phyloP scores from a whole-genome alignment of 2,113 vertebrate genomes.

The Ranitomeya imitator region DNA sequence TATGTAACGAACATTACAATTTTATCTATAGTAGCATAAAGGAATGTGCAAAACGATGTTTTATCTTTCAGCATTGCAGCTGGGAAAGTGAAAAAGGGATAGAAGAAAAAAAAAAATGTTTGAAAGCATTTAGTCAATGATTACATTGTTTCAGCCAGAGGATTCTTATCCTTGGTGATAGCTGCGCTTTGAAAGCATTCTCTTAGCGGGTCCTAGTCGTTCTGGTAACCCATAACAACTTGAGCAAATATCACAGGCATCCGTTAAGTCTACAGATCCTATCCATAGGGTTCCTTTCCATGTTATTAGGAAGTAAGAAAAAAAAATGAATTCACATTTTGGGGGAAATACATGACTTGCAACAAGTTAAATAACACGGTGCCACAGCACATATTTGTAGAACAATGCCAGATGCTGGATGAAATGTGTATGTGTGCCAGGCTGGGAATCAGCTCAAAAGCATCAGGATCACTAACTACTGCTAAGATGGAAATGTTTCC shows the following conservation, averaged over 20 bases:
- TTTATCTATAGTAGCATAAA: conserved; percentile 1
- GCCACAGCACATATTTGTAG: conserved; percentile 28
- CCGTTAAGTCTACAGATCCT: conserved; percentile 35
- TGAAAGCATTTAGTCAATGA: conserved; percentile 39
- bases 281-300: conserved; percentile 5
- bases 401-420: conserved; percentile 22
- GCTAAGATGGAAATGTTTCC: conserved; percentile 50
- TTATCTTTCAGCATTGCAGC: conserved; percentile 34
- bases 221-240: conserved; percentile 50
- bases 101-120: background rate
- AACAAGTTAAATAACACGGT: conserved; percentile 37
- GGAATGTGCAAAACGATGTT: conserved; percentile 12
- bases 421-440: conserved; percentile 5
- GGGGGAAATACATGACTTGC: conserved; percentile 22
- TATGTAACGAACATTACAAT: background rate
- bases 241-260: conserved; percentile 44
- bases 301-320: conserved; percentile 20
- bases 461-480: conserved; percentile 46
- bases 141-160: conserved; percentile 30
- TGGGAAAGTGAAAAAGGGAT: background rate
- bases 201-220: conserved; percentile 1
- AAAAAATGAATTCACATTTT: background rate
- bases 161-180: conserved; percentile 41
- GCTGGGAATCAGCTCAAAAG: conserved; percentile 40
- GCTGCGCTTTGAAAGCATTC: conserved; percentile 12